A percentile compares a stretch with the other conserved stretches of the same genome.
These are phyloP conservation scores for Ectemnius continuus DNA, from an alignment of 2,888 invertebrate genomes.

Conservation along the genomic window DNA sequence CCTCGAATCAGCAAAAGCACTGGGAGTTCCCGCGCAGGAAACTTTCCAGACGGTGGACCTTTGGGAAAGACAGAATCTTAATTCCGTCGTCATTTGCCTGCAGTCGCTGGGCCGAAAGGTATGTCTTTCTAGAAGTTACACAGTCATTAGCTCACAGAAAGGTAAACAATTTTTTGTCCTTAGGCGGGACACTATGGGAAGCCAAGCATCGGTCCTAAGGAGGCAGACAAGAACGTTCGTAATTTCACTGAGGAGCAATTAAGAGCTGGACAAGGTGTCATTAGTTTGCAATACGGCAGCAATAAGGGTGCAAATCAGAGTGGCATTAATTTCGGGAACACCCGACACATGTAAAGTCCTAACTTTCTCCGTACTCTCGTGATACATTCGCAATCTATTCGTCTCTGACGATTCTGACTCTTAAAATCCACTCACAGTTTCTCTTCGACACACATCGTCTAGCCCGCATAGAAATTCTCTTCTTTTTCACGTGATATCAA, in stretches of 20 bases:
- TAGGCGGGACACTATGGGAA: slow-evolving; percentile 89
- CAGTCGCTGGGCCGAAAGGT: slow-evolving; percentile 97
- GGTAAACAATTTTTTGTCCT: neutral
- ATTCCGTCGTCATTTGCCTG: slow-evolving; percentile 96
- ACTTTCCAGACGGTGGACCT: slow-evolving; percentile 98
- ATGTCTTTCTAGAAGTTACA: slow-evolving; percentile 31
- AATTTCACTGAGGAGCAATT: slow-evolving; percentile 97
- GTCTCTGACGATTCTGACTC: slow-evolving; percentile 38
- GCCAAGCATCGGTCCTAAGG: slow-evolving; percentile 96
- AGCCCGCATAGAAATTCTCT: no score
- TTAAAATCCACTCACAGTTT: slow-evolving; percentile 44
- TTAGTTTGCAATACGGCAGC: slow-evolving; percentile 96
- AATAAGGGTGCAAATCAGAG: slow-evolving; percentile 98
- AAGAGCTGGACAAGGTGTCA: slow-evolving; percentile 94
- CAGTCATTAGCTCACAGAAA: neutral
- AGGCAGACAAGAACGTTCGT: slow-evolving; percentile 96
- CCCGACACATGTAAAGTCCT: slow-evolving; percentile 93
- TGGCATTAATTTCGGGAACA: slow-evolving; percentile 98
- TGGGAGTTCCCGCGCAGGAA: slow-evolving; percentile 96
- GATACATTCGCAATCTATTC: neutral
- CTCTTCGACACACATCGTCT: slow-evolving; percentile 19
- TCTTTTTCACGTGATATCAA: slow-evolving; percentile 39
- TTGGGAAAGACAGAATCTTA: slow-evolving; percentile 97
- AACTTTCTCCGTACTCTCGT: neutral
- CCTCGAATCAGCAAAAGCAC: slow-evolving; percentile 87